phyloP scores from a whole-genome alignment of 1,140 invertebrate species.

The Watersipora subatra region DNA sequence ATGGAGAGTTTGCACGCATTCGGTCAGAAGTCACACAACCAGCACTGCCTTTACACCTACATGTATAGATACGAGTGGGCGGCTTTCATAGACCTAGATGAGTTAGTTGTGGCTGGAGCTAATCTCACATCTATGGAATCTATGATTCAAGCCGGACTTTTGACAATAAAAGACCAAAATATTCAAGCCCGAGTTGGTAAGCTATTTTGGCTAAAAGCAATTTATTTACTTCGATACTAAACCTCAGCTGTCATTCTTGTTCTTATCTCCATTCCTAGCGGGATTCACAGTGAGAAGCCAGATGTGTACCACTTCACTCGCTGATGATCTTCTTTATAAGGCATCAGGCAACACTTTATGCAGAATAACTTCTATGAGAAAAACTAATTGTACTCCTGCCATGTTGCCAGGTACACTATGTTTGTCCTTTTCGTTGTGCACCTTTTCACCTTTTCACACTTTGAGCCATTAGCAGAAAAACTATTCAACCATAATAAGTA shows the following conservation, averaged over 20 bases:
- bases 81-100: conserved; percentile 1
- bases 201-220: too few relatives aligned
- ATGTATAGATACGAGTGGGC: background rate
- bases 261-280: background rate
- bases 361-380: background rate
- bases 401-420: background rate
- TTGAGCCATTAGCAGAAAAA: too few relatives aligned
- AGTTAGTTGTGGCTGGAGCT: background rate
- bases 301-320: background rate
- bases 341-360: background rate
- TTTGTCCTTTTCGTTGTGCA: too few relatives aligned
- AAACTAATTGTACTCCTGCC: background rate
- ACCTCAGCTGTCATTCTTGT: too few relatives aligned
- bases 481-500: too few relatives aligned
- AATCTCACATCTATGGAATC: background rate
- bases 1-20: background rate
- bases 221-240: too few relatives aligned
- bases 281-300: background rate
- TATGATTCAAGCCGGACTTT: background rate
- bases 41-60: background rate
- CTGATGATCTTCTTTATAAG: background rate
- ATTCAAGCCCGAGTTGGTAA: background rate
- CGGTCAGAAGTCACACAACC: conserved; percentile 1
- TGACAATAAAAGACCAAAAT: background rate
- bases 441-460: too few relatives aligned